phyloP scores from a whole-genome alignment of 2,888 invertebrate genomes.

The Criorhina ranunculi region DNA sequence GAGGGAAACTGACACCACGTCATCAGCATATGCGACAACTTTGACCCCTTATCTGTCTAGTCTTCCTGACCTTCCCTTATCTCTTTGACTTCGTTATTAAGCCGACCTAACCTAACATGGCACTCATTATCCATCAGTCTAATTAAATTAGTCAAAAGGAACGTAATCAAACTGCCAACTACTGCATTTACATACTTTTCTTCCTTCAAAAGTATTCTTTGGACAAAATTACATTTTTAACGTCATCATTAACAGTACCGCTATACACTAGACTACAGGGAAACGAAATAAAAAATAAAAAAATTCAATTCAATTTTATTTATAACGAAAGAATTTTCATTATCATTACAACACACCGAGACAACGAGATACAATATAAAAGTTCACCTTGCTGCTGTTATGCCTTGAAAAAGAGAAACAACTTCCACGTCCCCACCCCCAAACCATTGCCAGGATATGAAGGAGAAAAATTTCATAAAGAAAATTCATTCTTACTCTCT shows the following conservation, averaged over 20 bases:
- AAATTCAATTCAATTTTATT: slow-evolving; percentile 29
- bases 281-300: slow-evolving; percentile 4
- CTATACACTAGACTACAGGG: background rate
- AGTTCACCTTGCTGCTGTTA: slow-evolving; percentile 39
- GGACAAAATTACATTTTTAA: slow-evolving; percentile 65
- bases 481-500: slow-evolving; percentile 52
- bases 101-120: background rate
- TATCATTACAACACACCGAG: slow-evolving; percentile 66
- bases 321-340: slow-evolving; percentile 69
- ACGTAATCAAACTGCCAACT: slow-evolving; percentile 30
- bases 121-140: slow-evolving; percentile 7
- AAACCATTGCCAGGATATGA: slow-evolving; percentile 1
- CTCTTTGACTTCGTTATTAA: no score
- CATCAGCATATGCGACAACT: no score
- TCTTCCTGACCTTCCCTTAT: no score
- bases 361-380: slow-evolving; percentile 30
- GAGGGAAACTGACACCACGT: no score
- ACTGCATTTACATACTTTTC: slow-evolving; percentile 15
- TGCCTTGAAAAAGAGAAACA: background rate
- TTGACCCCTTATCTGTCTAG: no score
- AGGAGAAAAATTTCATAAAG: slow-evolving; percentile 69
- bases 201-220: slow-evolving; percentile 7
- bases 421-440: background rate
- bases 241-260: slow-evolving; percentile 48
- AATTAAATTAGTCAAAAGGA: slow-evolving; percentile 33